Evolutionary conservation across 2,797 vertebrate species (phyloP).

Genomic region (Sebastolobus alascanus): DNA sequence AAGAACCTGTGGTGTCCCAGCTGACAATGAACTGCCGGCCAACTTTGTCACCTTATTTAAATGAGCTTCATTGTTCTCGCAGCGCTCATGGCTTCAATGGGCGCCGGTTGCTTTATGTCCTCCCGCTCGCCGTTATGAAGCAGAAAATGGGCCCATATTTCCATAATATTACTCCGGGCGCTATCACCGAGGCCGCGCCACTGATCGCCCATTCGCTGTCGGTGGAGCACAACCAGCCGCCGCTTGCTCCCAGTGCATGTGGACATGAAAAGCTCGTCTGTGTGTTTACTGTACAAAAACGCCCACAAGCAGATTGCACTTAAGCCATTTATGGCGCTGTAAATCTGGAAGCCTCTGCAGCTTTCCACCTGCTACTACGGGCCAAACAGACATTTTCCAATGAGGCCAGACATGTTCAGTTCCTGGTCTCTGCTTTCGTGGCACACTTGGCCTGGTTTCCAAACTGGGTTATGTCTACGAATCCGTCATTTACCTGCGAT

Average conservation of each 20-base stretch:
- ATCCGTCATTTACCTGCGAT: constrained; percentile 32
- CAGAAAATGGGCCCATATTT: constrained; percentile 69
- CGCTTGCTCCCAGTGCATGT: constrained; percentile 41
- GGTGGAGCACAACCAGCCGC: constrained; percentile 46
- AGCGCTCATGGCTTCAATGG: constrained; percentile 63
- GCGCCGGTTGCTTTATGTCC: constrained; percentile 56
- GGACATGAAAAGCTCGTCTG: constrained; percentile 33
- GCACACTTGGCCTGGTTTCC: constrained; percentile 28
- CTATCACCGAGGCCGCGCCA: constrained; percentile 33
- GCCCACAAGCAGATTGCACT: constrained; percentile 64
- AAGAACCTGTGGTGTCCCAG: constrained; percentile 65
- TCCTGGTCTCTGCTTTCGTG: constrained; percentile 8
- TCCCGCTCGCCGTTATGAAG: constrained; percentile 62
- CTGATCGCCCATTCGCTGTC: constrained; percentile 41
- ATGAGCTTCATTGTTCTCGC: constrained; percentile 73
- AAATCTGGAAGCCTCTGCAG: constrained; percentile 52
- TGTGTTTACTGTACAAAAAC: constrained; percentile 69
- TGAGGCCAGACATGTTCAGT: constrained; percentile 14
- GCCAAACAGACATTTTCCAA: constrained; percentile 29
- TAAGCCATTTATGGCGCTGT: constrained; percentile 63
- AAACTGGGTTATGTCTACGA: constrained; percentile 26
- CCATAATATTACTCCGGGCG: constrained; percentile 59
- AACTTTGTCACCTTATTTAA: constrained; percentile 77
- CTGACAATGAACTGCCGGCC: constrained; percentile 66
- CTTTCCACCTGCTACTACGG: constrained; percentile 42